Evolutionary conservation across 2,113 vertebrate genomes (phyloP), one percentile per base, ranked within the genome.

Genomic region (Hippocampus barbouri): DNA sequence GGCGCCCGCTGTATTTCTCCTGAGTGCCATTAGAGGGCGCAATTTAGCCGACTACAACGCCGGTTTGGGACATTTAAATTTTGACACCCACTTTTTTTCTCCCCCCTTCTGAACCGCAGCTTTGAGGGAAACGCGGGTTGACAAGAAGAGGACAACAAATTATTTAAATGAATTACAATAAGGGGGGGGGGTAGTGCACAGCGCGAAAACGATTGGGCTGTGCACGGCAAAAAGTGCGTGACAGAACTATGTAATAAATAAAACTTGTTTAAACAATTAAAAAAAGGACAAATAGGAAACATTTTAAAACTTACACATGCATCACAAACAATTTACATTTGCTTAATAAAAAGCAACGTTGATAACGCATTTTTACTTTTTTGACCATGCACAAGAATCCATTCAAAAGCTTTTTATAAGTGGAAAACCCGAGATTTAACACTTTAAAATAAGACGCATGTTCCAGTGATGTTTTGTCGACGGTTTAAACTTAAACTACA

Each of bases 11-110:
- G 59, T 6, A 61, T 30, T 61, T 20, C 59, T 8, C 25, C 60
- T 14, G 3, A 62, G 60, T 34, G 69, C 86, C 90, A 89, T 75
- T 70, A 85, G 88, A 85, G 69, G 88, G 90, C 88, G 90, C 87
- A 81, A 83, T 89, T 86, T 84, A 75, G 43, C 83, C 86, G 81
- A 84, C 76, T 30, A 83, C 87, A 81, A 59, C 14, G 71, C 84
- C 64, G n/a, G 77, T 81, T 79, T 75, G 77, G 59, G 83, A 81
- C 82, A 45, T 78, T 79, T 72, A 38, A 57, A 80, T 81, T 70
- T 83, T 61, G 59, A 66, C 64, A 66, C 64, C 41, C 41, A 43
- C 47, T 47, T 41, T 59, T 47, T 68, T 68, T 51, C 57, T 10
- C 11, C 62, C 64, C 21, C 21, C 41, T 66, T 8, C 23, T 20